Evolutionary conservation across 2,888 invertebrate species (phyloP).

Genomic region (Eupsilia transversa): DNA sequence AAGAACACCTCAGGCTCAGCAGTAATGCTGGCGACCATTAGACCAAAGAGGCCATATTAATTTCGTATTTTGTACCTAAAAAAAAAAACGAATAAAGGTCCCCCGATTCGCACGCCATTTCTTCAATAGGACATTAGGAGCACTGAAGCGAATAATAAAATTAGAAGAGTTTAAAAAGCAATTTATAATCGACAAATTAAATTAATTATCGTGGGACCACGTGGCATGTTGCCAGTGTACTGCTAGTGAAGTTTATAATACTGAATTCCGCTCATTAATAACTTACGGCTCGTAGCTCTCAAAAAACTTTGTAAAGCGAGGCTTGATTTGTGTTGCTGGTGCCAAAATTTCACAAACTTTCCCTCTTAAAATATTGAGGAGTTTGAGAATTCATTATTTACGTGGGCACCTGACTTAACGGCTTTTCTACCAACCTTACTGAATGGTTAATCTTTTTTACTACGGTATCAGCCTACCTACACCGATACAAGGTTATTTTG

Average conservation of each 20-base stretch:
- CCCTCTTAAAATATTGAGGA: not conserved
- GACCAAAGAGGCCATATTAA: no score
- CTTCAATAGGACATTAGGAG: not conserved
- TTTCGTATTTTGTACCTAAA: no score
- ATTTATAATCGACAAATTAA: not conserved
- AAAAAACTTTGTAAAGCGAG: conserved; percentile 16
- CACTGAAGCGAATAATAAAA: not conserved
- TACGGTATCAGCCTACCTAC: not conserved
- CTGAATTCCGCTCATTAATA: conserved; percentile 30
- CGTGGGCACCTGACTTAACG: not conserved
- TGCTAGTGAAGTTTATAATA: not conserved
- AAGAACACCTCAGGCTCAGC: no score
- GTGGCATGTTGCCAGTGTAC: conserved; percentile 28
- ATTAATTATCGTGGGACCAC: not conserved
- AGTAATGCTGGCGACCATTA: no score
- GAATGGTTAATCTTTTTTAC: not conserved
- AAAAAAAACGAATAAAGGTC: no score
- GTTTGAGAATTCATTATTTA: not conserved
- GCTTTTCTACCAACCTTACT: not conserved
- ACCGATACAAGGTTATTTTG: not conserved
- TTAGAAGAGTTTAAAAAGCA: conserved; percentile 1
- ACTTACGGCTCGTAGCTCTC: not conserved
- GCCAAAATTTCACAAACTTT: not conserved
- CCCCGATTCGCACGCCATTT: not conserved
- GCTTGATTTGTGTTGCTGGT: conserved; percentile 6